Evolutionary conservation across 2,888 invertebrate species (phyloP).

Genomic region (Mythimna loreyi): DNA sequence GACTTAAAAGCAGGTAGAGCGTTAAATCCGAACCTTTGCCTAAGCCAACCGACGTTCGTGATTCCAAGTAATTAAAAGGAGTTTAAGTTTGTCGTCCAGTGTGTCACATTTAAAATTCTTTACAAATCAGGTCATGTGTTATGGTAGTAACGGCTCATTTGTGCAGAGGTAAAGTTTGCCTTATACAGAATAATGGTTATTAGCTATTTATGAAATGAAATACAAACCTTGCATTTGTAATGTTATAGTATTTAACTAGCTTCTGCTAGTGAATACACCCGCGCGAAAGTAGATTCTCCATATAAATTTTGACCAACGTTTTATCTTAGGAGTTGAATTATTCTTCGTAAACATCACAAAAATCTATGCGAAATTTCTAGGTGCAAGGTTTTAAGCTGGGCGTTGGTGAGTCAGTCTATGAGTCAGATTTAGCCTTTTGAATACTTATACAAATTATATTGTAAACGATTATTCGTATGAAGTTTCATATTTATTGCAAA

Average conservation of each 20-base stretch:
- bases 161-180: conserved; percentile 7
- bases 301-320: too few species aligned
- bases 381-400: too few species aligned
- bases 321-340: too few species aligned
- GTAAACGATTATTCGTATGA: too few species aligned
- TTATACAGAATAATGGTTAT: conserved; percentile 11
- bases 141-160: conserved; percentile 23
- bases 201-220: conserved; percentile 13
- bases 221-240: neutral
- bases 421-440: too few species aligned
- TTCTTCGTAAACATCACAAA: too few species aligned
- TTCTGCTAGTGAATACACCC: too few species aligned
- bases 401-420: too few species aligned
- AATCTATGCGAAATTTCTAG: too few species aligned
- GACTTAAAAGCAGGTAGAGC: conserved; percentile 13
- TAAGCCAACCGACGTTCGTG: conserved; percentile 43
- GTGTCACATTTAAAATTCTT: conserved; percentile 55
- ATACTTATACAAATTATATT: too few species aligned
- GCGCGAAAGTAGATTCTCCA: too few species aligned
- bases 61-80: conserved; percentile 48
- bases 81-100: conserved; percentile 44
- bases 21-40: conserved; percentile 38
- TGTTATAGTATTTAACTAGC: neutral
- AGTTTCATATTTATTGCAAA: too few species aligned
- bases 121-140: conserved; percentile 51